Evolutionary conservation across 2,888 invertebrate species (phyloP).

Genomic region (Phania funesta): DNA sequence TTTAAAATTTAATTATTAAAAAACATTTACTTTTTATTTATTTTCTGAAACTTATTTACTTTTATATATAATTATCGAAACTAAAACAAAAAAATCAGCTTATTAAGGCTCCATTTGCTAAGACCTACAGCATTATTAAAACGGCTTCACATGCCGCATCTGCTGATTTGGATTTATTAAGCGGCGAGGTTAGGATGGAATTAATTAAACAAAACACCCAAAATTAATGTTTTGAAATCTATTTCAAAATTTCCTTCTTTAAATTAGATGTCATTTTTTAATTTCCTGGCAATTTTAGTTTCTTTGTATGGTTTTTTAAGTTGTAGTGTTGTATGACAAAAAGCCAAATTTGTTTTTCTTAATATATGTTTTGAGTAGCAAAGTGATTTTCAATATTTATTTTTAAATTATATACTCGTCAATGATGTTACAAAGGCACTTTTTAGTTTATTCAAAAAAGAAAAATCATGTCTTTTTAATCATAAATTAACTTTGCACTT

Average conservation of each 20-base stretch:
- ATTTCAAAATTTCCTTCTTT: slow-evolving; percentile 68
- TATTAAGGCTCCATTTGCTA: slow-evolving; percentile 97
- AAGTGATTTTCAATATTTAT: neutral
- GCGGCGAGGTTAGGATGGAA: slow-evolving; percentile 81
- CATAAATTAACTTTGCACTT: slow-evolving; percentile 3
- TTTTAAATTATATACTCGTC: slow-evolving; percentile 28
- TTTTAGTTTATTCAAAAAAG: slow-evolving; percentile 15
- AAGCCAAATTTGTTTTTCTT: slow-evolving; percentile 50
- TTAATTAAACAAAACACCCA: slow-evolving; percentile 67
- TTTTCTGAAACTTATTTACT: slow-evolving; percentile 72
- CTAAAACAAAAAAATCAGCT: slow-evolving; percentile 83
- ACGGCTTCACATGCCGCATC: slow-evolving; percentile 86
- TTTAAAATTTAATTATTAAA: slow-evolving; percentile 45
- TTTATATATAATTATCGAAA: slow-evolving; percentile 55
- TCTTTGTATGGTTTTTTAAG: slow-evolving; percentile 35
- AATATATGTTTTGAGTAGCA: slow-evolving; percentile 40
- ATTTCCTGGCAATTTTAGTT: neutral
- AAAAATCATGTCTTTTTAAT: neutral
- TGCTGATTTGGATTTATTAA: slow-evolving; percentile 84
- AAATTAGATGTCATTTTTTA: slow-evolving; percentile 56
- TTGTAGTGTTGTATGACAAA: slow-evolving; percentile 46
- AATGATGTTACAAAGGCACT: slow-evolving; percentile 57
- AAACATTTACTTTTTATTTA: slow-evolving; percentile 68
- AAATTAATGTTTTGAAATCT: slow-evolving; percentile 67
- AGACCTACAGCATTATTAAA: slow-evolving; percentile 98